Base-by-base conservation (phyloP, 2,113 vertebrate genomes). In the Seriola aureovittata region DNA sequence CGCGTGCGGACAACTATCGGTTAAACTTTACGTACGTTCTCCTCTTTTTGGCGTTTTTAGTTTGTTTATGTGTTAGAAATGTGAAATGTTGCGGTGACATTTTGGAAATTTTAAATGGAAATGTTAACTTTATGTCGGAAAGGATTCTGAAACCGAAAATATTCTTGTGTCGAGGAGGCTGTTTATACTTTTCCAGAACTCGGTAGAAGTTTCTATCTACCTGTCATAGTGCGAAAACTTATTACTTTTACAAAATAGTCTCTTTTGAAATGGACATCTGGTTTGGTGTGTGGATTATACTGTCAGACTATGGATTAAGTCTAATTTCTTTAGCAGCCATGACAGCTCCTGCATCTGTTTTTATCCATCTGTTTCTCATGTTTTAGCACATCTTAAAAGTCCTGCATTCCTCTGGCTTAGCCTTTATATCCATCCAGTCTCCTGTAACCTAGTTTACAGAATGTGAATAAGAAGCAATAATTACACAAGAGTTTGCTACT, bases 261-360 rank as follows among this genome's bases (percentile, higher is more conserved):
- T 64, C 14, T 65, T 75, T 81, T 67, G 52, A 81, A 87, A 81
- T 29, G 71, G 78, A 80, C 88, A 87, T 88, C 71, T 85, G 86
- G 64, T 75, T 80, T 74, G 76, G 65, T 91, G 75, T 88, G 89
- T 76, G 89, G 92, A 90, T 91, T 91, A 87, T 71, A 52, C 80
- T 86, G 90, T 79, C 90, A 90, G 85, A 87, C 78, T 76, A n/a
- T 82, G 92, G 91, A 92, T 92, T 91, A 92, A 93, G 87, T 89
- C 60, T 83, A 67, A 81, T 91, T 88, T 90, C 76, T 77, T 79
- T 77, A 81, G 82, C 85, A 82, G 73, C 88, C 88, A 88, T 90
- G 86, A 88, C 91, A 92, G 87, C 85, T 85, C 83, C 70, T 92
- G 79, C 88, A 90, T 93, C 85, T 87, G 91, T 89, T 92, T 90